Evolutionary conservation across 2,113 vertebrate species (phyloP).

Genomic region (Agelaius tricolor): DNA sequence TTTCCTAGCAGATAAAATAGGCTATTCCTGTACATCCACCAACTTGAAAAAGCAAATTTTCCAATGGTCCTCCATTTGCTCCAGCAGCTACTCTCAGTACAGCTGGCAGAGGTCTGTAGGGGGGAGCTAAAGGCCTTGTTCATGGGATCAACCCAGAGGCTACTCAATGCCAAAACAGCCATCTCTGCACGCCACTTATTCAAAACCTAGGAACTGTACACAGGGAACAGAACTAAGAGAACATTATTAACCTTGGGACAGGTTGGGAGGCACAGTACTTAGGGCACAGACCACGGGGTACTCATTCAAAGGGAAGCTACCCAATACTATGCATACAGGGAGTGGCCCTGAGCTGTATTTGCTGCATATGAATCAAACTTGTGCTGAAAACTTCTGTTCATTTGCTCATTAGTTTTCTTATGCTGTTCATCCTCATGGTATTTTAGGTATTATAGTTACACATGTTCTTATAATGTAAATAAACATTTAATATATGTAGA

Average conservation of each 20-base stretch:
- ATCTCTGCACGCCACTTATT: background rate
- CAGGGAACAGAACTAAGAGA: background rate
- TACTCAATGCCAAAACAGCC: background rate
- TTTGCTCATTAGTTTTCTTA: slow-evolving; percentile 49
- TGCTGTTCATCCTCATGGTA: slow-evolving; percentile 12
- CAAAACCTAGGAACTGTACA: background rate
- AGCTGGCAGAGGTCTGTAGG: background rate
- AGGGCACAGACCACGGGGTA: background rate
- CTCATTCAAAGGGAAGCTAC: background rate
- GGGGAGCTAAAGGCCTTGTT: background rate
- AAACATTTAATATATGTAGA: background rate
- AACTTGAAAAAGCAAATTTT: background rate
- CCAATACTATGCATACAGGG: background rate
- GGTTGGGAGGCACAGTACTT: background rate
- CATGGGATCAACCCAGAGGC: background rate
- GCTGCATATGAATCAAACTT: slow-evolving; percentile 14
- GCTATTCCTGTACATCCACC: background rate
- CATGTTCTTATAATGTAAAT: slow-evolving; percentile 24
- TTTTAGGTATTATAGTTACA: slow-evolving; percentile 41
- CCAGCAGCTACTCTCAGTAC: background rate
- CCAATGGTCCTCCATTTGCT: background rate
- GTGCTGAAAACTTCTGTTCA: background rate
- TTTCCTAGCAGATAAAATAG: background rate
- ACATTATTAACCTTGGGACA: background rate
- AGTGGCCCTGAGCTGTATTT: slow-evolving; percentile 8